Evolutionary conservation across 2,888 invertebrate species (phyloP).

Genomic region (Aquatica leii): DNA sequence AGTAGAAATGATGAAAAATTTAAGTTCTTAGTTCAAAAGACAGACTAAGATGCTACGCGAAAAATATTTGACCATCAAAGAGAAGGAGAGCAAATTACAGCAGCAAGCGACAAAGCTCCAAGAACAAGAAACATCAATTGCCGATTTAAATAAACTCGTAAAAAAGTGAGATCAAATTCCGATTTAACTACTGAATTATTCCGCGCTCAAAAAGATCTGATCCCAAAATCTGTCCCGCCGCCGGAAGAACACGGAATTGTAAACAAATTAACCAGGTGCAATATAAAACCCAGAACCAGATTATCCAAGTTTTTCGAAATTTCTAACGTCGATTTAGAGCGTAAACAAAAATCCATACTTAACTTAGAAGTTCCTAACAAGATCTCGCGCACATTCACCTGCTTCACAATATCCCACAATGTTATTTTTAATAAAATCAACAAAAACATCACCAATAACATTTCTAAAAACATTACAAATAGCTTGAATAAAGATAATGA

Average conservation of each 20-base stretch:
- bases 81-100: constrained; percentile 65
- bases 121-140: constrained; percentile 66
- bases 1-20: constrained; percentile 56
- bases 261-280: constrained; percentile 47
- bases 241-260: constrained; percentile 18
- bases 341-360: constrained; percentile 54
- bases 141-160: constrained; percentile 76
- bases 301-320: constrained; percentile 41
- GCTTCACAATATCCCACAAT: constrained; percentile 24
- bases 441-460: constrained; percentile 39
- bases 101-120: constrained; percentile 65
- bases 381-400: constrained; percentile 45
- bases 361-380: constrained; percentile 41
- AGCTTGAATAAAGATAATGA: constrained; percentile 21
- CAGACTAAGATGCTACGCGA: constrained; percentile 63
- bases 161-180: constrained; percentile 75
- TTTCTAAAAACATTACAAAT: constrained; percentile 36
- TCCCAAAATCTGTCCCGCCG: constrained; percentile 38
- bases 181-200: constrained; percentile 54
- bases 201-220: constrained; percentile 53
- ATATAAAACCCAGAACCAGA: constrained; percentile 54
- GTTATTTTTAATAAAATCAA: constrained; percentile 41
- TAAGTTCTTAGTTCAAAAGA: constrained; percentile 61
- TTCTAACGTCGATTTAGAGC: constrained; percentile 49
- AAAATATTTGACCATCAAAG: constrained; percentile 65